Conservation (phyloP, 2,888 invertebrate species). For the Sphinx pinastri region DNA sequence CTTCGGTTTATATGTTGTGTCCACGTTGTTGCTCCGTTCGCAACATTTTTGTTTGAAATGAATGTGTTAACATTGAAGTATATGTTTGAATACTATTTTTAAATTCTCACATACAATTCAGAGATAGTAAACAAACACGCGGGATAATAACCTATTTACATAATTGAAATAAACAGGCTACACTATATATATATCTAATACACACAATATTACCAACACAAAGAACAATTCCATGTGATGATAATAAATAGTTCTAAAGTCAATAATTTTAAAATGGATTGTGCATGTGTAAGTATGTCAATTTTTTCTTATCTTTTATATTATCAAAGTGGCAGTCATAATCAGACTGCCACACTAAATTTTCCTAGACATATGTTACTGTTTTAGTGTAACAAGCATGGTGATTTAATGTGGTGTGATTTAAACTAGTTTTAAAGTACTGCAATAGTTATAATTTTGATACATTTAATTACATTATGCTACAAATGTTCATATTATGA, state of each 20-base stretch:
- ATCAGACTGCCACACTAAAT: constrained; percentile 40
- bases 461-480: neutral
- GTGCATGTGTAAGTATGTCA: constrained; percentile 59
- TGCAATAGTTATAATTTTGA: too few species aligned
- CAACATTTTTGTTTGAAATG: neutral
- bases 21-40: constrained; percentile 26
- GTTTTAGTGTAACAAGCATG: neutral
- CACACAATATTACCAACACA: constrained; percentile 36
- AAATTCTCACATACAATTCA: constrained; percentile 41
- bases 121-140: constrained; percentile 56
- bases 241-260: constrained; percentile 36
- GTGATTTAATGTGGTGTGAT: neutral
- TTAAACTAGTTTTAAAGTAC: neutral
- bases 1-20: constrained; percentile 34
- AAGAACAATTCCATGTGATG: constrained; percentile 41
- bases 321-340: constrained; percentile 35
- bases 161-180: constrained; percentile 30
- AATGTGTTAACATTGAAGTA: neutral
- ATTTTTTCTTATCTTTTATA: constrained; percentile 50
- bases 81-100: constrained; percentile 38
- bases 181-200: constrained; percentile 19
- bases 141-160: constrained; percentile 58
- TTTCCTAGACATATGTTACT: constrained; percentile 10
- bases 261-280: constrained; percentile 52
- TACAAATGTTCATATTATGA: neutral